Base-by-base conservation (phyloP, 2,797 vertebrate species). In the Hypotaenidia okinawae region DNA sequence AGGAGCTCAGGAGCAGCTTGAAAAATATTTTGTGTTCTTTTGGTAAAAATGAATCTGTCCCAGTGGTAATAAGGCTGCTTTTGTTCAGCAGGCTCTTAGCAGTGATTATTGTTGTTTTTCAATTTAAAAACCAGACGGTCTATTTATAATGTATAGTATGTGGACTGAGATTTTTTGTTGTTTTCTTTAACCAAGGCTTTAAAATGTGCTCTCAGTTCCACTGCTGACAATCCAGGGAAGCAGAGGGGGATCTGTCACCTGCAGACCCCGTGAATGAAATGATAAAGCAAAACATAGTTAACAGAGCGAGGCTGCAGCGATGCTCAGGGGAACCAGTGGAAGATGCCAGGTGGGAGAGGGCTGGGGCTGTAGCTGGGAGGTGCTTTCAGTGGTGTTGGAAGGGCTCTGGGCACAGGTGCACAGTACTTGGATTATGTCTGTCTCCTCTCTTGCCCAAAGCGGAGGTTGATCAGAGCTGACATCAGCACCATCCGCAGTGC, bases 71-170 rank as follows among this genome's bases (percentile, higher is more conserved):
- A 94, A 88, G 94, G 89, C 89, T 83, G 79, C 83, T 85, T 88
- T 96, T 95, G 89, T 96, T 95, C 90, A 74, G 81, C 39, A 41
- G 91, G 77, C 90, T 93, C 90, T 96, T 94, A 95, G 87, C 86
- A 74, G 90, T 83, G 80, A 94, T 90, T 89, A 73, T 93, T 93
- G 83, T 41, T 93, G 79, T 59, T 93, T 96, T 92, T 94, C 87
- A 90, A 86, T 77, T 93, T 92, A 83, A 93, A 94, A 95, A 75
- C 18, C 69, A 95, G 94, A 83, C 47, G 1, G 24, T 77, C 82
- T 94, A 67, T 97, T 97, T 96, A 94, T 95, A 89, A 59, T 62
- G 57, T 61, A 52, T 15, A 41, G 63, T 75, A 49, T 72, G 86
- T 76, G 83, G 89, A 84, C 73, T 81, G 68, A 66, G 55, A n/a